Base-by-base conservation (phyloP, 2,888 invertebrate species). In the Lasioglossum malachurum region DNA sequence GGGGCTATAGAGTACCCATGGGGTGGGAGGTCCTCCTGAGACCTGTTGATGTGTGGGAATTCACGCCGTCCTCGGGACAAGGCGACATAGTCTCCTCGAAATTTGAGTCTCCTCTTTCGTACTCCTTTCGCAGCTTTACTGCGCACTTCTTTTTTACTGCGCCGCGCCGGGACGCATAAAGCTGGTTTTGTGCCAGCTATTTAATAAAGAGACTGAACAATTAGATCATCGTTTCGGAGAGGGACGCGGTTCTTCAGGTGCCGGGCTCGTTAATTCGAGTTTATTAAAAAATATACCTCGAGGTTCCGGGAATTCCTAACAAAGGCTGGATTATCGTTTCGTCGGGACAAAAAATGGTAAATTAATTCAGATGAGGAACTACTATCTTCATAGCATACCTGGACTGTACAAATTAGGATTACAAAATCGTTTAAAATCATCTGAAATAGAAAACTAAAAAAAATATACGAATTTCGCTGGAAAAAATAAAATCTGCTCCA, bases 11-110 rank as follows among this genome's bases (percentile, higher is more conserved):
- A 85, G 89, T 90, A 90, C 89, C 88, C 88, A 90, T 67, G 82
- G 87, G 80, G 90, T 89, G 92, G 91, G 93, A 91, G 91, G 88
- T 86, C 93, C 93, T 94, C 91, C 93, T 92, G 93, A 93, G 95
- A 95, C 95, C 94, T 94, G 94, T 94, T 95, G 95, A 95, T 95
- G 94, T 94, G 94, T 94, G 94, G 95, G 95, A 95, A 95, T 95
- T 95, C 93, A 94, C 93, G 92, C 93, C 92, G 91, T 89, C 82
- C 87, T 80, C 86, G 74, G 84, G 84, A 84, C 85, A 83, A 87
- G 84, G 85, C 87, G 84, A 83, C 81, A 77, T 79, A 83, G 78
- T 82, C 84, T 78, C 75, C 87, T 64, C 78, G 88, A 83, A 90
- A 89, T 91, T 90, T 71, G 87, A 87, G 78, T 75, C 78, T 74